These are phyloP conservation scores for Setophaga coronata DNA, from an alignment of 2,113 vertebrate species.

Conservation along the genomic window DNA sequence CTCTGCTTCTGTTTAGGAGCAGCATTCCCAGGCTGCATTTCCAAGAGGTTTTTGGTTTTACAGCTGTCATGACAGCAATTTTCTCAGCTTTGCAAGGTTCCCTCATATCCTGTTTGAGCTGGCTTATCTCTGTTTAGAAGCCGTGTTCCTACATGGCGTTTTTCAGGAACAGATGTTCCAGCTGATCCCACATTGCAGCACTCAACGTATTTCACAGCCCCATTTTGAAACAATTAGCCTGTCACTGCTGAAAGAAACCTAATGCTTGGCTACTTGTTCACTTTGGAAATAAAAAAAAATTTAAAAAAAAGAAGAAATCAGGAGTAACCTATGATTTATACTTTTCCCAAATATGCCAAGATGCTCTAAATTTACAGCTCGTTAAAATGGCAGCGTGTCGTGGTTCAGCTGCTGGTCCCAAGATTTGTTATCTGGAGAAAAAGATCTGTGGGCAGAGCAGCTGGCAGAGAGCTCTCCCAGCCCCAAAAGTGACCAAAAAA, in stretches of 20 bases:
- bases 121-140: conserved; percentile 53
- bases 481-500: not conserved
- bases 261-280: conserved; percentile 37
- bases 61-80: conserved; percentile 45
- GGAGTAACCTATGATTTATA: not conserved
- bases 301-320: not conserved
- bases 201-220: not conserved
- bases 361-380: conserved; percentile 39
- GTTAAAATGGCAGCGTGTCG: not conserved
- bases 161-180: conserved; percentile 54
- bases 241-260: conserved; percentile 34
- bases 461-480: not conserved
- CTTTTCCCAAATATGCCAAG: not conserved
- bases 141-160: not conserved
- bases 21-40: not conserved
- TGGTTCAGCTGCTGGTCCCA: not conserved
- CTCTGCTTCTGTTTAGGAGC: conserved; percentile 12
- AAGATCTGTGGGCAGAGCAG: not conserved
- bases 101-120: not conserved
- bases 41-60: conserved; percentile 38
- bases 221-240: conserved; percentile 52
- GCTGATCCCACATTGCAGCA: not conserved
- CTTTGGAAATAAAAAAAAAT: not conserved
- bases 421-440: not conserved
- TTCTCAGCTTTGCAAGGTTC: conserved; percentile 25